Conservation (phyloP, 2,888 invertebrate genomes). For the Orthonevra nobilis region DNA sequence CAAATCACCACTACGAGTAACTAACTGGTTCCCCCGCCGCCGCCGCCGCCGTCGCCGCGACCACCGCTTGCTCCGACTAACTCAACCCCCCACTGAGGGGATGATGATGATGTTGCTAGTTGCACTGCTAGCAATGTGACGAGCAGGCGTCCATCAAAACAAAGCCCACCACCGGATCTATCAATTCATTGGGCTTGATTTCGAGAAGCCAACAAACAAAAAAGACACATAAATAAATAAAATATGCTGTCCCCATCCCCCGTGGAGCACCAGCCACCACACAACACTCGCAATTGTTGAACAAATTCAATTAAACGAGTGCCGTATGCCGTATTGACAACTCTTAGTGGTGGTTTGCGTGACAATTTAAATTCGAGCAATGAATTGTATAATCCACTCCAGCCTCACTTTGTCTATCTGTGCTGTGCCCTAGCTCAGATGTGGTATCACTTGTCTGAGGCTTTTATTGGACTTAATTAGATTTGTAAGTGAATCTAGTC, state of each 20-base stretch:
- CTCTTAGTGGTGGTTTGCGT: slow-evolving; percentile 68
- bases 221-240: slow-evolving; percentile 65
- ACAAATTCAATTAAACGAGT: slow-evolving; percentile 69
- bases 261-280: slow-evolving; percentile 9
- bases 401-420: slow-evolving; percentile 55
- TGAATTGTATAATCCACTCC: slow-evolving; percentile 67
- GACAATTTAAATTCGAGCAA: slow-evolving; percentile 70
- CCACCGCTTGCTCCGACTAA: no score
- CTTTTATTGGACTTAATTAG: slow-evolving; percentile 79
- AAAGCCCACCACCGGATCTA: slow-evolving; percentile 66
- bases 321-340: slow-evolving; percentile 69
- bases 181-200: slow-evolving; percentile 68
- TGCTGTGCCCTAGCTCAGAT: slow-evolving; percentile 1
- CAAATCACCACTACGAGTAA: slow-evolving; percentile 68
- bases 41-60: no score
- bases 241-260: slow-evolving; percentile 27
- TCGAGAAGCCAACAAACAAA: slow-evolving; percentile 29
- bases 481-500: slow-evolving; percentile 80
- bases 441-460: slow-evolving; percentile 67
- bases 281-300: slow-evolving; percentile 55
- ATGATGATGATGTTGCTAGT: slow-evolving; percentile 40
- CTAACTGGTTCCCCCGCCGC: slow-evolving; percentile 53
- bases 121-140: slow-evolving; percentile 29
- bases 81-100: slow-evolving; percentile 64
- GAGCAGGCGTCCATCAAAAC: slow-evolving; percentile 66